Percentiles rank a stretch among this genome's conserved stretches.
These are phyloP conservation scores for Heteropelma amictum DNA, from an alignment of 2,888 invertebrate species.

Conservation along the genomic window DNA sequence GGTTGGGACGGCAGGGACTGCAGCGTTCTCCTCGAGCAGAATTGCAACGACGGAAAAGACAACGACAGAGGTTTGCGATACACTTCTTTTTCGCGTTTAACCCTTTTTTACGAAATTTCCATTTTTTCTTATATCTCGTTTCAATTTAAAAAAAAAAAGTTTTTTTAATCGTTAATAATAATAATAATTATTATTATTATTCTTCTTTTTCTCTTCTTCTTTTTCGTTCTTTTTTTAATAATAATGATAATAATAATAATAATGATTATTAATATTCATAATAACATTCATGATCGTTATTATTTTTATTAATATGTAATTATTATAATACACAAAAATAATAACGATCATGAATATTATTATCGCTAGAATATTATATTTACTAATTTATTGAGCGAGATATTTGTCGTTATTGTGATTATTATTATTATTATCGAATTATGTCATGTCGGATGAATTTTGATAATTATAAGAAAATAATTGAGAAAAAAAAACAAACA, in stretches of 20 bases:
- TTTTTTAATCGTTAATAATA: neutral
- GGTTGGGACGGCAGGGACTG: slow-evolving; percentile 98
- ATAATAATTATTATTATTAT: neutral
- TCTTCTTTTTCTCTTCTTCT: too few relatives aligned
- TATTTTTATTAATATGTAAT: too few relatives aligned
- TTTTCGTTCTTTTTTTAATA: neutral
- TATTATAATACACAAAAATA: neutral
- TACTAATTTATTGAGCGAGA: neutral
- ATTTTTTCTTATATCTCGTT: too few relatives aligned
- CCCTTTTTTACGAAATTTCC: neutral
- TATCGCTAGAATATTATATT: too few relatives aligned
- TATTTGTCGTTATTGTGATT: neutral
- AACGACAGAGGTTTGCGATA: slow-evolving; percentile 93
- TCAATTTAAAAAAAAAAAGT: neutral
- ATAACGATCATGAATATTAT: too few relatives aligned
- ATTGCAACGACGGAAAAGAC: slow-evolving; percentile 95
- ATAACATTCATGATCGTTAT: too few relatives aligned
- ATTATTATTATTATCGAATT: neutral
- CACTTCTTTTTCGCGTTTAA: neutral
- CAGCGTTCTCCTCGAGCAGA: slow-evolving; percentile 93
- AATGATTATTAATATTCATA: too few relatives aligned
- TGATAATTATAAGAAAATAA: neutral
- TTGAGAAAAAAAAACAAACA: slow-evolving; percentile 72
- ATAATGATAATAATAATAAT: too few relatives aligned
- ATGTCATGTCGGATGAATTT: neutral